Conservation (phyloP, 2,888 invertebrate species). For the Epistrophella euchroma region DNA sequence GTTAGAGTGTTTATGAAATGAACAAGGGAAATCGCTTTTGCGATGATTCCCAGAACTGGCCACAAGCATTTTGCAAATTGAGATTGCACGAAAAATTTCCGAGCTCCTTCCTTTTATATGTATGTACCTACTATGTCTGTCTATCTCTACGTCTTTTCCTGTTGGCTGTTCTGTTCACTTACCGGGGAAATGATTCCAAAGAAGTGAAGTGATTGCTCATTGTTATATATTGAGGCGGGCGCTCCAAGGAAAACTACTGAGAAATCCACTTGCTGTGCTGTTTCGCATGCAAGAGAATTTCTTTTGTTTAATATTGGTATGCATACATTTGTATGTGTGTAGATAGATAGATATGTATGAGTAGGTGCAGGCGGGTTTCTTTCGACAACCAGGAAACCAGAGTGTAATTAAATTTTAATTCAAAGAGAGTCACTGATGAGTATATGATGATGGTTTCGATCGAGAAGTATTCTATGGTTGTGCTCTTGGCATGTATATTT, state of each 20-base stretch:
- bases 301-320: neutral
- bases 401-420: slow-evolving; percentile 54
- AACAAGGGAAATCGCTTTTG: slow-evolving; percentile 65
- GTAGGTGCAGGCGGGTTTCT: neutral
- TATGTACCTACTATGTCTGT: too few species aligned
- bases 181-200: slow-evolving; percentile 44
- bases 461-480: slow-evolving; percentile 8
- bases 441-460: slow-evolving; percentile 15
- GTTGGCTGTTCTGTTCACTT: slow-evolving; percentile 5
- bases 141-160: neutral
- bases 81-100: slow-evolving; percentile 40
- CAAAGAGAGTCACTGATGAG: slow-evolving; percentile 43
- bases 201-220: slow-evolving; percentile 63
- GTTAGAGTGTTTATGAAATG: slow-evolving; percentile 49
- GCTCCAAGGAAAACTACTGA: slow-evolving; percentile 15
- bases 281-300: neutral
- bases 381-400: slow-evolving; percentile 26
- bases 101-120: neutral
- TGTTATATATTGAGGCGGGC: slow-evolving; percentile 26
- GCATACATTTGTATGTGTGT: neutral
- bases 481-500: slow-evolving; percentile 17
- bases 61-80: slow-evolving; percentile 71
- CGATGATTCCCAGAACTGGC: slow-evolving; percentile 41
- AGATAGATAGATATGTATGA: neutral
- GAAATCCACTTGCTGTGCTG: slow-evolving; percentile 8